Base-by-base conservation (phyloP, 2,888 invertebrate genomes). In the Nebria brevicollis region DNA sequence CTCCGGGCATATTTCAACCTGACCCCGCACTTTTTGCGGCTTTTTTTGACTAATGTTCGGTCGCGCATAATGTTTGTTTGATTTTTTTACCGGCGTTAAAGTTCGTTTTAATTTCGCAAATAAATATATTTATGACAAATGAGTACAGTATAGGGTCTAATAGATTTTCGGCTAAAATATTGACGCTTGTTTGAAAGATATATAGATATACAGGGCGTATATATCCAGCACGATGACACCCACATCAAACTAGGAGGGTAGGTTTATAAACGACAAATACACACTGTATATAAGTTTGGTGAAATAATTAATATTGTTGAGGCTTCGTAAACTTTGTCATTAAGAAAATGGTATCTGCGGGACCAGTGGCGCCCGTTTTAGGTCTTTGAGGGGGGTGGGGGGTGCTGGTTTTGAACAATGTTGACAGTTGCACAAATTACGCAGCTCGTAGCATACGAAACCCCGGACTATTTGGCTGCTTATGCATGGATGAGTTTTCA, bases 1-100 rank as follows among this genome's bases (percentile, higher is more conserved):
- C 72, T 41, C 64, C 64, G 65, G 72, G 72, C 77, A 77, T 77
- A 77, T 77, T 77, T 77, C 77, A 77, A 77, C 34, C 65, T 77
- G 20, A 70, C 34, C 54, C 72, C 34, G 72, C 70, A 54, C 54
- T 77, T 68, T 77, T 72, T 77, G 65, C 11, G 8, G 72, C 42
- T 70, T 54, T 64, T 70, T 77, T 72, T 72, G 77, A 77, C 72
- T 64, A 72, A 77, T 72, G 15, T 41, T 64, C 42, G 72, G 76
- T 76, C 76, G 34, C 54, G 76, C 13, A 13, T 66, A 41, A 76
- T 66, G n/a, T 65, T 77, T 72, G 72, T 72, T 72, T 77, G 11
- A 77, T 77, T 72, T 77, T 72, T 77, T 77, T 77, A 34, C 25
- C 26, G 20, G 54, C 7, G 13, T 64, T 65, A 65, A 65, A n/a